Evolutionary conservation across 2,113 vertebrate species (phyloP).

Genomic region (Candoia aspera): DNA sequence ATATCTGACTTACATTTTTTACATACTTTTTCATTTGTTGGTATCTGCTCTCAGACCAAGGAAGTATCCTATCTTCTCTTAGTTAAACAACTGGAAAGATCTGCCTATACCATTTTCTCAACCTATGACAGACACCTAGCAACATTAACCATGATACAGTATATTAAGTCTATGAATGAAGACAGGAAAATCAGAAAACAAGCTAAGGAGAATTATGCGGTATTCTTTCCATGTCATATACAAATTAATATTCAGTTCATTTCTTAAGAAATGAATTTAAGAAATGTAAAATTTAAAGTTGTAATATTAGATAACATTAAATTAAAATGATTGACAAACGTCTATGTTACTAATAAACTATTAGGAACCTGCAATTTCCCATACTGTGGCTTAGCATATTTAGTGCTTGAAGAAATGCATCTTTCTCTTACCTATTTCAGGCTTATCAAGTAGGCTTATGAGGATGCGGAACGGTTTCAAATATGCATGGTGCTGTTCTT

Average conservation of each 20-base stretch:
- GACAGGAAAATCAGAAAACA: background rate
- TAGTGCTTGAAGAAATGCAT: background rate
- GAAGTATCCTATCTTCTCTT: background rate
- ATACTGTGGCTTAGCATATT: background rate
- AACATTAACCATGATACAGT: background rate
- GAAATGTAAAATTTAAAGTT: background rate
- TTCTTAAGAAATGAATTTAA: background rate
- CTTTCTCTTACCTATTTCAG: conserved; percentile 86
- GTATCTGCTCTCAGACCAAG: background rate
- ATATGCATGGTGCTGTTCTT: conserved; percentile 80
- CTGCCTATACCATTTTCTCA: background rate
- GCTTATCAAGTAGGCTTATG: conserved; percentile 92
- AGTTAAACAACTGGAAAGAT: background rate
- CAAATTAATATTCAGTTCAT: background rate
- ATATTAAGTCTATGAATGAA: background rate
- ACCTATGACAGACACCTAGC: background rate
- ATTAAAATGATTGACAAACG: background rate
- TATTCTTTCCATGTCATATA: background rate
- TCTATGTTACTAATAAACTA: background rate
- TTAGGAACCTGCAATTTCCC: background rate
- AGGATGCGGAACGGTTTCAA: conserved; percentile 94
- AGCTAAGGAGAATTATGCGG: background rate
- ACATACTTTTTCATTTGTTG: background rate
- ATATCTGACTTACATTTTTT: background rate
- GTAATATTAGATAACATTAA: background rate